Evolutionary conservation across 2,113 vertebrate species (phyloP), one percentile per base, ranked within the genome.

Genomic region (Pseudolaguvia tuberculata): DNA sequence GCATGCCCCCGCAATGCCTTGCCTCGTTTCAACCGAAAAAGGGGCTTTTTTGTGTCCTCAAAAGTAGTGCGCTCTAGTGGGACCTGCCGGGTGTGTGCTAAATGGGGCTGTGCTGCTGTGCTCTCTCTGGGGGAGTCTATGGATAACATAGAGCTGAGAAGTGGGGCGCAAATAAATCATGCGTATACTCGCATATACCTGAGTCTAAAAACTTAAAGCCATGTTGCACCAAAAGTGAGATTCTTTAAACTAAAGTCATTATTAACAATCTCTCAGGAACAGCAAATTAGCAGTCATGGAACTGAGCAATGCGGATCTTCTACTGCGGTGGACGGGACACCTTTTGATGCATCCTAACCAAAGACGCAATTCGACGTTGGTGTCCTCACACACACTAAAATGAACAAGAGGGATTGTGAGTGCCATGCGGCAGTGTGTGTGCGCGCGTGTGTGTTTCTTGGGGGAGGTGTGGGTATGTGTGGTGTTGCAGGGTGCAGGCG

Each of bases 121-220:
- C 52, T 65, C 59, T 76, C 79, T 67, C 57, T 70, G 51, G 66
- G 71, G 29, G 74, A 27, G 56, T 73, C 25, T 80, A 80, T 80
- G 58, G 71, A 78, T 80, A 61, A 70, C 42, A 77, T 74, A 74
- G 39, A 39, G 39, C 62, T 57, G 35, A 57, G 75, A 80, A 78
- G 20, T 80, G 71, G 79, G 79, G 51, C 75, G 21, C 66, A 70
- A 77, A 80, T 80, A 80, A 80, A 80, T 80, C 79, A 80, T 62
- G 35, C 29, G n/a, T 45, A 66, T 76, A 62, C 70, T 70, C 21
- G 5, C 6, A 21, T 3, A 31, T 9, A 21, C 50, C 31, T 10
- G 27, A 63, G 13, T 25, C 45, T 25, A 58, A 29, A 77, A 50
- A 66, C 70, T 52, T 61, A 14, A 35, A 55, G 20, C 10, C 20